Base-by-base conservation (phyloP, 2,113 vertebrate genomes). In the Amblyornis subalaris region DNA sequence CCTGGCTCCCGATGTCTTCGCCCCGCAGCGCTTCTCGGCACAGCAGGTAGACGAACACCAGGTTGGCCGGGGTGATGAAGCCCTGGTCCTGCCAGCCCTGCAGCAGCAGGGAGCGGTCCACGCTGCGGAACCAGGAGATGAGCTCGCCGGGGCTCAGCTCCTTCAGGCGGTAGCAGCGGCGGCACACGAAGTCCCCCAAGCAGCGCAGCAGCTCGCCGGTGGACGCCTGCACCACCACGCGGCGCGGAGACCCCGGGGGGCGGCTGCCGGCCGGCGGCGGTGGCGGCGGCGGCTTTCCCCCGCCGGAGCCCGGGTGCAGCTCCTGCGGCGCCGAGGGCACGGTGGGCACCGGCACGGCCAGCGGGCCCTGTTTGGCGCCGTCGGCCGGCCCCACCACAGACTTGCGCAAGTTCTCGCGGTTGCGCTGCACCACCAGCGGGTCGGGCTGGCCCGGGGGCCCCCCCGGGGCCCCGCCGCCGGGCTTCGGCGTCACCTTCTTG, bases 61-160 rank as follows among this genome's bases (percentile, higher is more conserved):
- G 97, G 97, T 99, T 99, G 72, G 99, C 98, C 12, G 99, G 99
- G 36, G 99, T 99, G 93, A 99, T 99, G 97, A 99, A 99, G 94
- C 98, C 99, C 77, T 99, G 98, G 94, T 99, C 99, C 97, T 99
- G 99, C 99, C 99, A 99, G 91, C 99, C 99, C 95, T 99, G 99
- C 82, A 99, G 96, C 94, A 99, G 97, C 70, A 99, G 98, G 84
- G 99, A 99, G 97, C 99, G 98, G 96, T 99, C 99, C 90, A 99
- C 98, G 94, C 98, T 99, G n/a, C 99, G 98, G 97, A 99, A 99
- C 99, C 99, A 99, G 78, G 98, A 97, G 91, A 99, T 98, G 92
- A 99, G 98, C 92, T 99, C 99, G 25, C 97, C 98, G 62, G 98
- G 97, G 95, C 98, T 99, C 76, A 99, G 95, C 87, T 99, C 98